These are phyloP conservation scores for Platyura marginata DNA, from an alignment of 1,140 invertebrate genomes.

Conservation along the genomic window DNA sequence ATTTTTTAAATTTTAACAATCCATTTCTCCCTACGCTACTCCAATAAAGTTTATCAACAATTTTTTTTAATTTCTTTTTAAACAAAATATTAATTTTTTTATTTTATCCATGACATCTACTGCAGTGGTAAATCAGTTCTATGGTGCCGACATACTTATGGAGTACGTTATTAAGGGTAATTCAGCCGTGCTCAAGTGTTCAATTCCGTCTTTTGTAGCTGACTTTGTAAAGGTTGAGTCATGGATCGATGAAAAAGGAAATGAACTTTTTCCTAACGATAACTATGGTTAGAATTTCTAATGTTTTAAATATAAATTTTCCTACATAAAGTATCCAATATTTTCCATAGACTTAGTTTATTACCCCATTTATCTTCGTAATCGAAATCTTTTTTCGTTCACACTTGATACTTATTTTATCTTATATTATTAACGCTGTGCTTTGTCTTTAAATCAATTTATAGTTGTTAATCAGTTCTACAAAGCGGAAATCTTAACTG, in stretches of 20 bases:
- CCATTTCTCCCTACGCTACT: too few relatives aligned
- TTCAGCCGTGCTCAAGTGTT: conserved; percentile 45
- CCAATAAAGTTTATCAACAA: too few relatives aligned
- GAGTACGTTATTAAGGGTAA: conserved; percentile 48
- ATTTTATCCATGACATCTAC: background rate
- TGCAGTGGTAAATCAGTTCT: conserved; percentile 60
- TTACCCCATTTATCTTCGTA: too few relatives aligned
- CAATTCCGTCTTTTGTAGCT: conserved; percentile 45
- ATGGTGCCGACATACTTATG: conserved; percentile 56
- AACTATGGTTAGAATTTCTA: conserved; percentile 33
- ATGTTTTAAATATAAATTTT: conserved; percentile 12
- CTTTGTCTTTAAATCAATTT: too few relatives aligned
- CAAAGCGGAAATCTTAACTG: conserved; percentile 79
- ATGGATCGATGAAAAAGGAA: conserved; percentile 37
- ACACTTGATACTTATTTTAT: background rate
- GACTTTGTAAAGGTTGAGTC: conserved; percentile 46
- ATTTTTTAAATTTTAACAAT: background rate
- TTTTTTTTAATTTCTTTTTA: too few relatives aligned
- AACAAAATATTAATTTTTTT: background rate
- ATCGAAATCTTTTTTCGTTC: background rate
- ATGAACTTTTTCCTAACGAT: conserved; percentile 24
- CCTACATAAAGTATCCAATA: background rate
- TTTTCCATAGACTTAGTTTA: too few relatives aligned
- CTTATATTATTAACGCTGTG: too few relatives aligned
- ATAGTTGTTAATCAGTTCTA: conserved; percentile 85